A percentile compares a stretch with the other conserved stretches of the same genome.
Evolutionary conservation across 2,888 invertebrate species (phyloP).

Genomic region (Zonitis immaculata): DNA sequence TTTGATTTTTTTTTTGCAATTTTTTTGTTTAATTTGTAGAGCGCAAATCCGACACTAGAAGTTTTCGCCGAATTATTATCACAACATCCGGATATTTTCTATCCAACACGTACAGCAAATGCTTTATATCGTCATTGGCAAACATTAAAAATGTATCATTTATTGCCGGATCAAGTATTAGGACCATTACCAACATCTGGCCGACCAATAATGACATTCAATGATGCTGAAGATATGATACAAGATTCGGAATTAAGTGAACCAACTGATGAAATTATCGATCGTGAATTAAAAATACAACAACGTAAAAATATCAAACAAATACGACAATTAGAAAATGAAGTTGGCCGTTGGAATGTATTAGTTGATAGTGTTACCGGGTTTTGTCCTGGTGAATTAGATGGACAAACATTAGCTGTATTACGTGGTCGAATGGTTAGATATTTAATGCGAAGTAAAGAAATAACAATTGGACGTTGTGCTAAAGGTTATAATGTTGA

Average conservation of each 20-base stretch:
- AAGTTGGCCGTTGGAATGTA: slow-evolving; percentile 82
- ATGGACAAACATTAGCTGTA: slow-evolving; percentile 90
- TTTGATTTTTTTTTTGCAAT: background rate
- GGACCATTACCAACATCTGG: slow-evolving; percentile 41
- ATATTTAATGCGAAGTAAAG: slow-evolving; percentile 90
- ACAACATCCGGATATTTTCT: slow-evolving; percentile 80
- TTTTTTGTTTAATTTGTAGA: slow-evolving; percentile 48
- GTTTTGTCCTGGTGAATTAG: slow-evolving; percentile 80
- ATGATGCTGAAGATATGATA: slow-evolving; percentile 87
- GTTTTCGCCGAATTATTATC: slow-evolving; percentile 81
- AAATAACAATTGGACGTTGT: slow-evolving; percentile 90
- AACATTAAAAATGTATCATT: slow-evolving; percentile 83
- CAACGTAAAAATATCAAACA: slow-evolving; percentile 56
- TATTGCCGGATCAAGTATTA: slow-evolving; percentile 85
- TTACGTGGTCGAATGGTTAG: slow-evolving; percentile 86
- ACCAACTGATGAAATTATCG: slow-evolving; percentile 74
- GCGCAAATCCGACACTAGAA: slow-evolving; percentile 66
- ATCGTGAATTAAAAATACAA: slow-evolving; percentile 72
- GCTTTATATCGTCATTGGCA: slow-evolving; percentile 87
- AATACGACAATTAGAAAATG: slow-evolving; percentile 83
- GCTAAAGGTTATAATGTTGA: slow-evolving; percentile 87
- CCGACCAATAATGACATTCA: slow-evolving; percentile 63
- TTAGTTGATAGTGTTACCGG: slow-evolving; percentile 87
- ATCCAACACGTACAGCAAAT: slow-evolving; percentile 81
- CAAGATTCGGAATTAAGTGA: slow-evolving; percentile 80